These are phyloP conservation scores for Penelope pileata DNA, from an alignment of 2,113 vertebrate genomes.

Conservation along the genomic window DNA sequence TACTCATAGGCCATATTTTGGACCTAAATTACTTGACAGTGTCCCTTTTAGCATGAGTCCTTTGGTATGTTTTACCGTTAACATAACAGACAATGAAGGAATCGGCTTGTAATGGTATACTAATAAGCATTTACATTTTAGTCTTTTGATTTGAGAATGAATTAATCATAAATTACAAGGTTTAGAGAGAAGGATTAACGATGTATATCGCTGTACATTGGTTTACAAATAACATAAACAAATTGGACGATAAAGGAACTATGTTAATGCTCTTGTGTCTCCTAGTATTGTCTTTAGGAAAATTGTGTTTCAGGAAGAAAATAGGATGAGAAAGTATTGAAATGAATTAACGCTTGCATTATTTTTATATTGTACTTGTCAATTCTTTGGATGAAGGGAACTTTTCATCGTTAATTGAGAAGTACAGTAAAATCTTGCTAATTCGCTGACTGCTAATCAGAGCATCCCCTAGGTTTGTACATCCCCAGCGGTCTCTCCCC, in stretches of 20 bases:
- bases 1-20: slow-evolving; percentile 32
- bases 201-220: slow-evolving; percentile 51
- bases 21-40: slow-evolving; percentile 68
- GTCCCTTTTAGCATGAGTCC: slow-evolving; percentile 66
- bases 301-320: slow-evolving; percentile 32
- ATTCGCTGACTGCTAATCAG: slow-evolving; percentile 48
- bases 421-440: slow-evolving; percentile 69
- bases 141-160: slow-evolving; percentile 58
- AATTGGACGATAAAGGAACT: slow-evolving; percentile 52
- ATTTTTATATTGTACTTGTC: slow-evolving; percentile 50
- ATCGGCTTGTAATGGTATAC: slow-evolving; percentile 62
- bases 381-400: not conserved
- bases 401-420: slow-evolving; percentile 42
- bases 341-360: slow-evolving; percentile 36
- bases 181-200: slow-evolving; percentile 59
- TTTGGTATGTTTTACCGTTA: slow-evolving; percentile 58
- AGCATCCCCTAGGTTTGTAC: not conserved
- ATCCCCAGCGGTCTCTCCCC: slow-evolving; percentile 1
- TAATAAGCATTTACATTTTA: slow-evolving; percentile 60
- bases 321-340: slow-evolving; percentile 25
- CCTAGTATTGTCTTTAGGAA: slow-evolving; percentile 63
- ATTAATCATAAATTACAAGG: slow-evolving; percentile 46
- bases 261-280: slow-evolving; percentile 59
- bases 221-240: slow-evolving; percentile 18
- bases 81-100: slow-evolving; percentile 66